Evolutionary conservation across 2,797 vertebrate species (phyloP), one percentile per base, ranked within the genome.

Genomic region (Podarcis siculus): DNA sequence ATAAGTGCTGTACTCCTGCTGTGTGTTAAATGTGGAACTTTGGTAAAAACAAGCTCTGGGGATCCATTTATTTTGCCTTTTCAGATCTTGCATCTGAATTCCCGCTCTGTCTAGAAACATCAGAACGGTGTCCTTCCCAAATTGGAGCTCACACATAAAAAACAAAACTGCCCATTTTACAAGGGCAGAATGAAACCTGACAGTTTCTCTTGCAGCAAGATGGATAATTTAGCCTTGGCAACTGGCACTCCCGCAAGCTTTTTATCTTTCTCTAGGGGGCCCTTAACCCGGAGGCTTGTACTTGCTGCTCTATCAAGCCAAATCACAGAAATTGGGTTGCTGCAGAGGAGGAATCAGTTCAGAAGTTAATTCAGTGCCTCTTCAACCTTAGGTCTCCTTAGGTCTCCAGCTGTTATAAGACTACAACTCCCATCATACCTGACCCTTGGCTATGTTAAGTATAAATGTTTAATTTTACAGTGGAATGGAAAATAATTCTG

Each of bases 191-290:
- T 55, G 45, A 79, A 88, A 88, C 32, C 86, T 90, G 92, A 88
- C 82, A 92, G 90, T 71, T 79, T 91, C 88, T 90, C 83, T 42
- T n/a, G 82, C 77, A 87, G 75, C 86, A 85, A 86, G 78, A 81
- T 1, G 9, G 78, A 82, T 92, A 89, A 89, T 89, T 61, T 73
- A 82, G 82, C 82, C 90, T 93, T 80, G 92, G 55, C 92, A 95
- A 95, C 75, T 79, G 92, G 79, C 90, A 92, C 42, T 86, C 71
- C 92, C 82, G 75, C 72, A 93, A 87, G 90, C 83, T 92, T 94
- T 93, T 94, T 78, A 91, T 94, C 85, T 86, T 85, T 80, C 81
- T 55, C 88, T 88, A 90, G 95, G 90, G 92, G 91, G 91, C 85
- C 39, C 92, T 95, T 8, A 0, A 92, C 77, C 87, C 82, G 58